Evolutionary conservation across 2,113 vertebrate species (phyloP).

Genomic region (Nothocercus nigrocapillus): DNA sequence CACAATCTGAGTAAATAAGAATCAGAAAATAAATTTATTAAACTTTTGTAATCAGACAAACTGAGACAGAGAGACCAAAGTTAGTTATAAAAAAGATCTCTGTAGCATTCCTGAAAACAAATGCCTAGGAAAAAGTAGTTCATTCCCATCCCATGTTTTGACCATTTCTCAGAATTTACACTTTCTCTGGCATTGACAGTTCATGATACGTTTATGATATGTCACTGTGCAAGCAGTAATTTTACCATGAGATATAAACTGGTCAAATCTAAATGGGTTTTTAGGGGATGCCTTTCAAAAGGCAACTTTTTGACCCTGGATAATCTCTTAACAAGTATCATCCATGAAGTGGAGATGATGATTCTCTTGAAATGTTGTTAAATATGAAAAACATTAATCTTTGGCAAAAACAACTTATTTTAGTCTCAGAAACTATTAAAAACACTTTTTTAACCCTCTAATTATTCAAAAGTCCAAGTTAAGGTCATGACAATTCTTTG

Average conservation of each 20-base stretch:
- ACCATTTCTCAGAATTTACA: background rate
- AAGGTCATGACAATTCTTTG: background rate
- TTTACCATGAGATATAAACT: background rate
- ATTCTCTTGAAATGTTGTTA: background rate
- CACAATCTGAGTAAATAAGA: background rate
- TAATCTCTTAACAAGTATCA: background rate
- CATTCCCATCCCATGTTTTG: background rate
- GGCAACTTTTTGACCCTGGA: background rate
- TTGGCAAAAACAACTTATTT: background rate
- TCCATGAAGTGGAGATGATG: background rate
- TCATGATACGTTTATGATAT: background rate
- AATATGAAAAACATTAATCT: background rate
- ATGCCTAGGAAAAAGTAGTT: background rate
- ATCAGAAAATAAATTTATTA: background rate
- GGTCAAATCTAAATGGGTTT: background rate
- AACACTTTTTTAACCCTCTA: background rate
- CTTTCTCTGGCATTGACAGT: background rate
- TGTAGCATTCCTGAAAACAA: background rate
- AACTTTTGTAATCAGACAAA: background rate
- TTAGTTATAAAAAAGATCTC: background rate
- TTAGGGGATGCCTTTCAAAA: background rate
- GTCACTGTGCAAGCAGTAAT: background rate
- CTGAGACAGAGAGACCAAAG: background rate
- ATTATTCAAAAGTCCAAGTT: background rate
- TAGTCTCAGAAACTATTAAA: background rate